phyloP scores from a whole-genome alignment of 2,113 vertebrate species.

The Dolichallabes microphthalmus region DNA sequence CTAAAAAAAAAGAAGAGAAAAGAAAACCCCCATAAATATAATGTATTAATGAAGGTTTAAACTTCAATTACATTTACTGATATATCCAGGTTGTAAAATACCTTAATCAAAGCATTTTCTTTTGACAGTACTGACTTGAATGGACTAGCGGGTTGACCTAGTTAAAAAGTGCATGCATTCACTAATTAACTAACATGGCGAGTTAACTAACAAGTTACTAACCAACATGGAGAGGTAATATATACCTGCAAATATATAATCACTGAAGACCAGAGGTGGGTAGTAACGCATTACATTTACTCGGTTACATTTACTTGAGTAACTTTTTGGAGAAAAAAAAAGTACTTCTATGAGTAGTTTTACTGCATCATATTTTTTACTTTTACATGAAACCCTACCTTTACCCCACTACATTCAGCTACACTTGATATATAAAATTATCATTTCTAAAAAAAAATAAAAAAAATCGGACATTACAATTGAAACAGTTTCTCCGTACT shows the following conservation, averaged over 20 bases:
- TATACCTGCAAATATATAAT: background rate
- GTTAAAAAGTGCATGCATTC: slow-evolving; percentile 20
- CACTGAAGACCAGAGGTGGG: too few relatives aligned
- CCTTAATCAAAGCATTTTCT: background rate
- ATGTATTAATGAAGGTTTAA: background rate
- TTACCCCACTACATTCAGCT: too few relatives aligned
- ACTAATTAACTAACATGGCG: slow-evolving; percentile 12
- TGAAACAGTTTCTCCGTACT: too few relatives aligned
- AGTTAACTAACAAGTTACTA: background rate
- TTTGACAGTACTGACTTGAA: background rate
- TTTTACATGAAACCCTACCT: too few relatives aligned
- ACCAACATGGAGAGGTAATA: background rate
- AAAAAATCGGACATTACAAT: too few relatives aligned
- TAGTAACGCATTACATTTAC: too few relatives aligned
- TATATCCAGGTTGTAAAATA: background rate
- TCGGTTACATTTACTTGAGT: too few relatives aligned
- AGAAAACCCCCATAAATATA: background rate
- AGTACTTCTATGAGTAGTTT: too few relatives aligned
- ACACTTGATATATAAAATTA: too few relatives aligned
- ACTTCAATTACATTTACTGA: background rate
- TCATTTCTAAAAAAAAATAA: too few relatives aligned
- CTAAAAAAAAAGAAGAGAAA: slow-evolving; percentile 53
- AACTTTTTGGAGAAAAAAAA: too few relatives aligned
- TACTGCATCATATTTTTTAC: too few relatives aligned
- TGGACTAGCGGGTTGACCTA: background rate